Conservation (phyloP, 2,113 vertebrate genomes). For the Zosterops borbonicus region DNA sequence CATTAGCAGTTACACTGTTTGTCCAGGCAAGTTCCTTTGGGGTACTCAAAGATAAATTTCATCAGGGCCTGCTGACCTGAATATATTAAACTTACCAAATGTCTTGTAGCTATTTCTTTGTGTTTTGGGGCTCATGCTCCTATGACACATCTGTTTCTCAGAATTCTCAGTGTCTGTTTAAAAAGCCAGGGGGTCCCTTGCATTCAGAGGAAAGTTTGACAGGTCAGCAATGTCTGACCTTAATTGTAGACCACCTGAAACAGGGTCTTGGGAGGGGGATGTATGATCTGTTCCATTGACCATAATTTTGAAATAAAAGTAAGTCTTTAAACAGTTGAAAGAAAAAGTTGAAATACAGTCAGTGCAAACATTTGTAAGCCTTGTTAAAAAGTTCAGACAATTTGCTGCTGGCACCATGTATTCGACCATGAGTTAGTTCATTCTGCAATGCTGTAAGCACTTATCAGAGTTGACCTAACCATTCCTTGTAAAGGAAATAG, state of each 20-base stretch:
- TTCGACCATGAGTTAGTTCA: background rate
- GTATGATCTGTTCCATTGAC: background rate
- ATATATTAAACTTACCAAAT: background rate
- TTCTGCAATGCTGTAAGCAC: background rate
- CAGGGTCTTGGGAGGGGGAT: background rate
- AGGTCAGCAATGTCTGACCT: background rate
- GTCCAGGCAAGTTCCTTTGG: background rate
- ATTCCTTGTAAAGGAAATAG: background rate
- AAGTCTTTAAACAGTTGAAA: background rate
- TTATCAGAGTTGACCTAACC: background rate
- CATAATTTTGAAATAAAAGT: background rate
- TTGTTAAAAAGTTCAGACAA: background rate
- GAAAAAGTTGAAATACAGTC: background rate
- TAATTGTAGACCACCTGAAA: background rate
- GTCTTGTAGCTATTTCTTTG: background rate
- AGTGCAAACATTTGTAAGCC: background rate
- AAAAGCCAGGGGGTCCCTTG: background rate
- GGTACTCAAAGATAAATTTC: constrained; percentile 7
- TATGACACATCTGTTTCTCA: background rate
- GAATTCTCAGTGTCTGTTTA: background rate
- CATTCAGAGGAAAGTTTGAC: background rate
- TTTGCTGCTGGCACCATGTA: background rate
- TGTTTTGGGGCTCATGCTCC: background rate
- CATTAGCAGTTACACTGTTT: background rate
- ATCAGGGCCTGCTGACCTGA: background rate